Evolutionary conservation across 2,888 invertebrate species (phyloP).

Genomic region (Disparrhopalites patrizii): DNA sequence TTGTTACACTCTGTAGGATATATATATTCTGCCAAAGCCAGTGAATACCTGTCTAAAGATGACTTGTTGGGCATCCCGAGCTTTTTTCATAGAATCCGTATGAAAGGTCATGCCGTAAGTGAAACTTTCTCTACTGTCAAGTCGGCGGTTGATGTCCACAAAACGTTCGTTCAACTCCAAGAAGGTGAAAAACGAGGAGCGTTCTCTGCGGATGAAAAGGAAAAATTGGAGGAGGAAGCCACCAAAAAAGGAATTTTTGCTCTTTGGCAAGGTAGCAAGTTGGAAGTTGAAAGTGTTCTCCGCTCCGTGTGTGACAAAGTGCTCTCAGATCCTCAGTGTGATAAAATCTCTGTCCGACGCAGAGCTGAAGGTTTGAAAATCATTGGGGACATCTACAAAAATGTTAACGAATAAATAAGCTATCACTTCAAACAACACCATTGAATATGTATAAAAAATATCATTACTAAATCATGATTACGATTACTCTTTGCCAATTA

Average conservation of each 20-base stretch:
- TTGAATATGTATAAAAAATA: too few species aligned
- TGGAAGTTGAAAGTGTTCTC: conserved; percentile 47
- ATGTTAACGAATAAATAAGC: conserved; percentile 33
- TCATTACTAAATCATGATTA: too few species aligned
- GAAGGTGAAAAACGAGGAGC: conserved; percentile 47
- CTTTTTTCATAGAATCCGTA: conserved; percentile 46
- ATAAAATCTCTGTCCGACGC: conserved; percentile 35
- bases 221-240: conserved; percentile 45
- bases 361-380: conserved; percentile 47
- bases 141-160: conserved; percentile 47
- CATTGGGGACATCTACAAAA: conserved; percentile 47
- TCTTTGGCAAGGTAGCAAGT: conserved; percentile 47
- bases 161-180: conserved; percentile 47
- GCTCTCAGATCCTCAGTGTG: conserved; percentile 32
- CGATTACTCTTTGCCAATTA: too few species aligned
- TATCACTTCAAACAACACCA: not conserved
- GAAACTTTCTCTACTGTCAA: conserved; percentile 42
- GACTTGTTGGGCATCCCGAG: conserved; percentile 45
- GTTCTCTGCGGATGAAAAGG: conserved; percentile 41
- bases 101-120: conserved; percentile 46
- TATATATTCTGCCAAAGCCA: conserved; percentile 45
- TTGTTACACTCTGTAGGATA: conserved; percentile 47
- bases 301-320: conserved; percentile 46
- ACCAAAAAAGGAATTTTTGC: conserved; percentile 47
- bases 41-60: conserved; percentile 45